Evolutionary conservation across 2,797 vertebrate species (phyloP), one percentile per base, ranked within the genome.

Genomic region (Melopsittacus undulatus): DNA sequence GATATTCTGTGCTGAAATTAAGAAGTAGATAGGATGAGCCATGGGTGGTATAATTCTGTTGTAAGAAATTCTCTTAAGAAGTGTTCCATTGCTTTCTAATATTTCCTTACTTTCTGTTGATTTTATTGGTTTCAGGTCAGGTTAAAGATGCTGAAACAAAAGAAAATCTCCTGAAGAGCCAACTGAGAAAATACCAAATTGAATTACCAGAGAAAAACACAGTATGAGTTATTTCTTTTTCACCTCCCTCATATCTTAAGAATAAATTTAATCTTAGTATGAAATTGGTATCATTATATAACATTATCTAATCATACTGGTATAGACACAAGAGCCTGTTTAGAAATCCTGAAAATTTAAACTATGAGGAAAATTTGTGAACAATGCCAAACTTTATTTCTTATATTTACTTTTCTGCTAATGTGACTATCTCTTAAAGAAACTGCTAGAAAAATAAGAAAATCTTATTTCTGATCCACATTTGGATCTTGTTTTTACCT

Each of bases 121-220:
- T 90, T 69, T 91, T 77, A 74, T n/a, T 85, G 84, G 38, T 93
- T 93, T 93, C 93, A 99, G 99, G 64, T 83, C 97, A 98, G 61
- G 78, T 95, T 61, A 90, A 95, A 89, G 95, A 97, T 93, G 97
- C 98, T 86, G 76, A 81, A 88, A 62, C 45, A 34, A 99, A 98
- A 97, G 98, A 98, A 90, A 10, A 13, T 32, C 40, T 92, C 3
- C 82, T 98, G 48, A 98, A 96, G 96, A 94, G 84, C 0, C 95
- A 98, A 73, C 95, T 99, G 63, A 87, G 43, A 36, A 97, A 68
- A 34, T 97, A 87, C n/a, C 97, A 97, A 23, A 88, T 99, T 66
- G 94, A 95, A 22, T 38, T 98, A 81, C 78, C 97, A 43, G 29
- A 91, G 48, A 42, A 89, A 54, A 94, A 95, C 32, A 86, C 87